Conservation (phyloP, 2,797 vertebrate genomes). For the Melanotaenia maccullochi region DNA sequence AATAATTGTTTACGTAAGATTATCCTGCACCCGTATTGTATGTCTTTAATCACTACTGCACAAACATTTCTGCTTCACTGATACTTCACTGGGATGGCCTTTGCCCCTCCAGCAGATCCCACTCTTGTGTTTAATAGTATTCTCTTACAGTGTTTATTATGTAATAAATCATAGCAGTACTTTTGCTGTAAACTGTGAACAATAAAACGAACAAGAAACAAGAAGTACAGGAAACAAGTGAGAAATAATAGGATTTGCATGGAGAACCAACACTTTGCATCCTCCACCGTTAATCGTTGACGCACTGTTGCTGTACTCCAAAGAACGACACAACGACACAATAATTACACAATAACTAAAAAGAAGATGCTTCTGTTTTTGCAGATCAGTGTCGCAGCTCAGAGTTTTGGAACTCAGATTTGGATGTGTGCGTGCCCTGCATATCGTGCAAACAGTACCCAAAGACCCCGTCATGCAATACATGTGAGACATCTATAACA, state of each 20-base stretch:
- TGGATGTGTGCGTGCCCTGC: conserved; percentile 77
- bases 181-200: no score
- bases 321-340: not conserved
- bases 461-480: conserved; percentile 85
- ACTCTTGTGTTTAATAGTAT: no score
- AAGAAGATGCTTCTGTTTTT: conserved; percentile 29
- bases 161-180: no score
- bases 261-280: not conserved
- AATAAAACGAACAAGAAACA: no score
- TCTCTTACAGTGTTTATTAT: not conserved
- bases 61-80: no score
- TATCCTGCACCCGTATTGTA: no score
- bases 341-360: not conserved
- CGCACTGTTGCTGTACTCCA: not conserved
- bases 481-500: conserved; percentile 72
- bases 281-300: not conserved
- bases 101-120: no score
- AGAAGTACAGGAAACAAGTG: no score
- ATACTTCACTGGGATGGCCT: no score
- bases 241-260: no score
- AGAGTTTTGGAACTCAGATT: conserved; percentile 82
- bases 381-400: conserved; percentile 72
- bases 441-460: conserved; percentile 81
- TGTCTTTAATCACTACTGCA: no score
- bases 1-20: no score